These are phyloP conservation scores for Microvelia longipes DNA, from an alignment of 1,140 invertebrate genomes.

Conservation along the genomic window DNA sequence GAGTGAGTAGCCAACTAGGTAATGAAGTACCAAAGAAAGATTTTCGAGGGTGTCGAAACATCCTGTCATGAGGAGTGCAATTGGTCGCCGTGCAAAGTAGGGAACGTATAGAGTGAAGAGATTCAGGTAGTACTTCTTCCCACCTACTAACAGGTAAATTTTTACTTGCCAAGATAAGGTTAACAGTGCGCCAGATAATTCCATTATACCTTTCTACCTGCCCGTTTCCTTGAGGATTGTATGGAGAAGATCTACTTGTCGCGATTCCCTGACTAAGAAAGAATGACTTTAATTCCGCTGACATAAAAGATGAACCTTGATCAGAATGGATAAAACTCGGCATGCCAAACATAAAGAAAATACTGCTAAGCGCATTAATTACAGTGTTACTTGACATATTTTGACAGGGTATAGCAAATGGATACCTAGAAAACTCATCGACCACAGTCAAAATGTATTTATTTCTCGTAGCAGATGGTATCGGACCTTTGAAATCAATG, in stretches of 20 bases:
- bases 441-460: slow-evolving; percentile 22
- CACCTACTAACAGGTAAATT: background rate
- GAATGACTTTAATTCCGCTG: slow-evolving; percentile 15
- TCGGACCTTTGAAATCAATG: slow-evolving; percentile 24
- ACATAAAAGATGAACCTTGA: slow-evolving; percentile 18
- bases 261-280: slow-evolving; percentile 12
- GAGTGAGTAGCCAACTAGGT: background rate
- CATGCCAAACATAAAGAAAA: slow-evolving; percentile 3
- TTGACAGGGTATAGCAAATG: slow-evolving; percentile 20
- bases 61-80: background rate
- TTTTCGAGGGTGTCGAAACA: background rate
- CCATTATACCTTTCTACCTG: slow-evolving; percentile 17
- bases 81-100: background rate
- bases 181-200: slow-evolving; percentile 13
- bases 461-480: slow-evolving; percentile 19
- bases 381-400: slow-evolving; percentile 14
- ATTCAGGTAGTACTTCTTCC: background rate
- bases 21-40: background rate
- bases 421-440: slow-evolving; percentile 25
- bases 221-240: slow-evolving; percentile 13
- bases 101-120: background rate
- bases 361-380: background rate
- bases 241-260: slow-evolving; percentile 13
- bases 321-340: slow-evolving; percentile 20
- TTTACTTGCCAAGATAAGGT: background rate